Base-by-base conservation (phyloP, 1,140 invertebrate genomes). In the Tachypleus tridentatus region DNA sequence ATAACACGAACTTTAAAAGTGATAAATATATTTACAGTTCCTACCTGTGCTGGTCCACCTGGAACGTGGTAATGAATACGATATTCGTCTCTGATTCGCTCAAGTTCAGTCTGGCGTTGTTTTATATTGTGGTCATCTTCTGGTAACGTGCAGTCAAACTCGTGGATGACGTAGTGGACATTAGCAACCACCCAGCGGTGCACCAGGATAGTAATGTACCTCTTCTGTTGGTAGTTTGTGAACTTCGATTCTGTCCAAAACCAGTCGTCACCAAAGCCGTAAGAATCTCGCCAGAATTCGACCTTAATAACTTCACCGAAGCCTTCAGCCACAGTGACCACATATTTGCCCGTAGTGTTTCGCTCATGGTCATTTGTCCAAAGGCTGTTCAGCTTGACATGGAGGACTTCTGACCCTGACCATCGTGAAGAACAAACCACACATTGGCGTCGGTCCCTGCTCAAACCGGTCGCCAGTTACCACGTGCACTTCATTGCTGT, bases 391-490 rank as follows among this genome's bases (percentile, higher is more conserved):
- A 79, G 70, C n/a, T 71, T 73, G 54, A 76, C 69, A 8, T 64
- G 0, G 69, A 62, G 0, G 78, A 72, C n/a, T 61, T 54, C 11
- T 71, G 62, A 2, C 74, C 76, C 3, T 67, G 54, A n/a, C 74
- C 74, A 53, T 77, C 75, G 52, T 76, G 70, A 5, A 79, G 61
- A 5, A 73, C 64, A 3, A 77, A 68, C 61, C 67, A 72, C 0
- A 79, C 72, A 57, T 78, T 77, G 58, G 77, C 77, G 65, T 79
- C 76, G 2, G 77, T 79, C 1, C 76, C 77, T 5, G 77, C 74
- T 5, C 71, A 57, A 74, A 72, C 5, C 74, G 70, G 66, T 80
- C 78, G 0, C 78, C 78, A 0, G 78, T 79, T 51, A 73, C 74
- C 8, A 80, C 78, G 52, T 72, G 74, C 29, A 29, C 29, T 29